A percentile compares a stretch with the other conserved stretches of the same genome.
These are phyloP conservation scores for Saguinus imperator DNA, from an alignment of 2,113 vertebrate species.

Conservation along the genomic window DNA sequence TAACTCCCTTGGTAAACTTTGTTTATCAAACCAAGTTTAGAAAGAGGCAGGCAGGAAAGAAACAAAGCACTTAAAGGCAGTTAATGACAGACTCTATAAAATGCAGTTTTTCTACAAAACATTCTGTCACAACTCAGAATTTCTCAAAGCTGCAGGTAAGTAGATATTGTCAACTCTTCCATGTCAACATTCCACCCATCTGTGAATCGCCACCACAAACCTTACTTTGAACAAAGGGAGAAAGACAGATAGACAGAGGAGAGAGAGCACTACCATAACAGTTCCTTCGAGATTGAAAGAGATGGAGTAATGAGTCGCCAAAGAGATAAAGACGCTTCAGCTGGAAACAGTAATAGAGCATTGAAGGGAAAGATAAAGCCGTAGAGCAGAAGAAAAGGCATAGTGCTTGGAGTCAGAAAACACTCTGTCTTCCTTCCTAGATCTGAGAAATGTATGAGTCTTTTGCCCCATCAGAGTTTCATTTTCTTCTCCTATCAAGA, in stretches of 20 bases:
- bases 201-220: neutral
- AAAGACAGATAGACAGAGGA: no score
- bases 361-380: neutral
- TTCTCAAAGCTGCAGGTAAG: neutral
- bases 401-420: neutral
- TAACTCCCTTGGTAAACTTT: neutral
- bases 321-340: neutral
- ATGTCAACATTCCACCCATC: neutral
- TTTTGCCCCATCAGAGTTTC: neutral
- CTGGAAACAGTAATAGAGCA: neutral
- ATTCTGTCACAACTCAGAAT: neutral
- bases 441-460: neutral
- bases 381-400: neutral
- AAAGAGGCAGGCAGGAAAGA: neutral
- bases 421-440: neutral
- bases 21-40: slow-evolving; percentile 20
- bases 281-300: neutral
- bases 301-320: neutral
- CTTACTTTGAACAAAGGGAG: neutral
- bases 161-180: neutral
- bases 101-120: neutral
- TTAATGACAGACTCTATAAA: neutral
- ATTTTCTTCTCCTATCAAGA: neutral
- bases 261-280: neutral
- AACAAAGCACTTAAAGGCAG: neutral